Conservation (phyloP, 2,797 vertebrate species). For the Lutjanus campechanus region DNA sequence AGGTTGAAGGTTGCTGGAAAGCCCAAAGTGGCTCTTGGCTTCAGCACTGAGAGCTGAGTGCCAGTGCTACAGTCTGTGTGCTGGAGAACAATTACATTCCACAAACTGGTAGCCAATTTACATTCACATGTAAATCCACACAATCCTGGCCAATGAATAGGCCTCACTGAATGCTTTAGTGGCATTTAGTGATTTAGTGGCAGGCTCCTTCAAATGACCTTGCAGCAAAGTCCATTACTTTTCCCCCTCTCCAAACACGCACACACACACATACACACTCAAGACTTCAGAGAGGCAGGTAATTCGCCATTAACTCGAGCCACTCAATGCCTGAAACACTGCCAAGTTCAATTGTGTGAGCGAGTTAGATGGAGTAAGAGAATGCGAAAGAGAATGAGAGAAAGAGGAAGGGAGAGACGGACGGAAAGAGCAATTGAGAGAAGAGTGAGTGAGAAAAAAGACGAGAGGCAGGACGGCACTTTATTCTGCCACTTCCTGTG, state of each 20-base stretch:
- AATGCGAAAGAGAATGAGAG: conserved; percentile 46
- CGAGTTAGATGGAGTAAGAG: conserved; percentile 38
- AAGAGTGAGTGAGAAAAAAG: conserved; percentile 21
- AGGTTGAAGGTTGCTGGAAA: conserved; percentile 20
- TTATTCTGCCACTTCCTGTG: conserved; percentile 59
- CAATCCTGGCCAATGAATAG: conserved; percentile 44
- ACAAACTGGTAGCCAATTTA: conserved; percentile 48
- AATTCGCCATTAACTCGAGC: conserved; percentile 79
- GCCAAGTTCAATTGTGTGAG: conserved; percentile 72
- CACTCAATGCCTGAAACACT: conserved; percentile 75
- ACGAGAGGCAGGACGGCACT: conserved; percentile 32
- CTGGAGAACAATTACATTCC: conserved; percentile 54
- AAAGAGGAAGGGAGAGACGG: conserved; percentile 47
- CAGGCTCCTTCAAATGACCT: conserved; percentile 77
- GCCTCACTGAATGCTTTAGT: conserved; percentile 55
- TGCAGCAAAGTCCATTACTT: conserved; percentile 72
- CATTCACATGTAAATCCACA: conserved; percentile 64
- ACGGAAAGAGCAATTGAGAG: conserved; percentile 57
- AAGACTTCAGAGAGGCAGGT: conserved; percentile 65
- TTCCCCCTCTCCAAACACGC: conserved; percentile 36
- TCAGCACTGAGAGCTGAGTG: neutral
- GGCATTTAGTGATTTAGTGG: conserved; percentile 69
- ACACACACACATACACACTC: conserved; percentile 42
- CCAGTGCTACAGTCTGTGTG: conserved; percentile 1
- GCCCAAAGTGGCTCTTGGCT: neutral